Conservation (phyloP, 1,140 invertebrate genomes). For the Brachionus koreanus region DNA sequence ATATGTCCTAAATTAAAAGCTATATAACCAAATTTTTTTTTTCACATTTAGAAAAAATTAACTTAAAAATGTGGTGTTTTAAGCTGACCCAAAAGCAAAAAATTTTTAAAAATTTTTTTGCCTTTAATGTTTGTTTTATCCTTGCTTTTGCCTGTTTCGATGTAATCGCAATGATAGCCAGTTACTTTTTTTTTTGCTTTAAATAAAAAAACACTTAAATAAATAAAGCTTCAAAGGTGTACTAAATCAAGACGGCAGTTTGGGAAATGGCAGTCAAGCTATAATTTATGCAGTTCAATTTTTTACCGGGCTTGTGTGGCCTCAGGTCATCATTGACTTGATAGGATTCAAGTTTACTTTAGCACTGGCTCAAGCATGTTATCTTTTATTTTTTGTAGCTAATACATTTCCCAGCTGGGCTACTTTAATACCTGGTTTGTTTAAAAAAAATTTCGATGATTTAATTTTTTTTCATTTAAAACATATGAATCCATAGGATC, state of each 20-base stretch:
- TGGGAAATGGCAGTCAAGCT: slow-evolving; percentile 42
- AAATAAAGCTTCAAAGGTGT: neutral
- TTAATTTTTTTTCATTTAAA: neutral
- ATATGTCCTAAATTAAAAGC: neutral
- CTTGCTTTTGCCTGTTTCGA: slow-evolving; percentile 8
- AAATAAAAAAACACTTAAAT: neutral
- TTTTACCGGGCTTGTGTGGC: slow-evolving; percentile 24
- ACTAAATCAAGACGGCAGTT: slow-evolving; percentile 38
- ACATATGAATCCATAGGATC: neutral
- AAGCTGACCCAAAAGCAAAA: slow-evolving; percentile 16
- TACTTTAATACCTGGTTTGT: neutral
- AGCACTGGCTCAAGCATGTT: neutral
- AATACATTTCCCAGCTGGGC: slow-evolving; percentile 40
- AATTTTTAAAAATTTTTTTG: slow-evolving; percentile 29
- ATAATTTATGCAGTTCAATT: neutral
- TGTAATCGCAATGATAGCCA: slow-evolving; percentile 31
- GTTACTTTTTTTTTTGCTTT: neutral
- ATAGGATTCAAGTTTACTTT: slow-evolving; percentile 44
- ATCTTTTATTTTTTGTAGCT: neutral
- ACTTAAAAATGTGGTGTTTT: neutral
- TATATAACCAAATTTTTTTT: neutral
- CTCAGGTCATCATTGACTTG: slow-evolving; percentile 20
- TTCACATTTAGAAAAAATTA: too few species aligned
- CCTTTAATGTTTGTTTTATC: slow-evolving; percentile 31
- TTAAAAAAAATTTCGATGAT: neutral